phyloP scores from a whole-genome alignment of 92 coral and sea anemone species.

The Epizoanthus fatuus region DNA sequence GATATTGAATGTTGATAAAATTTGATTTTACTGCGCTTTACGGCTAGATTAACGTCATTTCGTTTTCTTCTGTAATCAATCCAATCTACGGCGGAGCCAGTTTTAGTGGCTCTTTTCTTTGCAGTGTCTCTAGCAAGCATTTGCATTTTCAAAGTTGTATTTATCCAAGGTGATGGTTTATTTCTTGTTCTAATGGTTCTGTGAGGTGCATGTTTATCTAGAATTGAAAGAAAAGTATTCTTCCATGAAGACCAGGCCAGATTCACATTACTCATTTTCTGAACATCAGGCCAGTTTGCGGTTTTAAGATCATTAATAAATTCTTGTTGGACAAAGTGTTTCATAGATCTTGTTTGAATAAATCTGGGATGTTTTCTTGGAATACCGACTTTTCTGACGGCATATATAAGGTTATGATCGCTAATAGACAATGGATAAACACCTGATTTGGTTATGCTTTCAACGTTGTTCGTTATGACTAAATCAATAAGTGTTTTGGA shows the following conservation, averaged over 20 bases:
- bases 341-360: background rate
- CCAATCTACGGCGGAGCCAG: constrained; percentile 28
- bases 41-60: constrained; percentile 27
- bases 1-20: constrained; percentile 24
- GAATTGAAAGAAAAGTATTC: constrained; percentile 5
- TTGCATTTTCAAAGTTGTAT: constrained; percentile 28
- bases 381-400: background rate
- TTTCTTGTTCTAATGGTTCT: constrained; percentile 47
- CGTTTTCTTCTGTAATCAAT: constrained; percentile 24
- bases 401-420: constrained; percentile 47
- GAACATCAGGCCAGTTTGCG: background rate
- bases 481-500: background rate
- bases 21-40: constrained; percentile 24
- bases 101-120: constrained; percentile 58
- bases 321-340: background rate
- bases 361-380: constrained; percentile 4
- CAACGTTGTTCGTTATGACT: background rate
- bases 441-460: constrained; percentile 15
- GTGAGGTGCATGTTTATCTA: constrained; percentile 50
- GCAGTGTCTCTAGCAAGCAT: constrained; percentile 52
- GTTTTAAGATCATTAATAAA: no score
- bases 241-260: constrained; percentile 14
- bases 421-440: constrained; percentile 28
- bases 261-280: constrained; percentile 6
- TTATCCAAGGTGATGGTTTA: constrained; percentile 60